phyloP scores from a whole-genome alignment of 2,888 invertebrate species.

The Scaptomyza cyrtandrae region DNA sequence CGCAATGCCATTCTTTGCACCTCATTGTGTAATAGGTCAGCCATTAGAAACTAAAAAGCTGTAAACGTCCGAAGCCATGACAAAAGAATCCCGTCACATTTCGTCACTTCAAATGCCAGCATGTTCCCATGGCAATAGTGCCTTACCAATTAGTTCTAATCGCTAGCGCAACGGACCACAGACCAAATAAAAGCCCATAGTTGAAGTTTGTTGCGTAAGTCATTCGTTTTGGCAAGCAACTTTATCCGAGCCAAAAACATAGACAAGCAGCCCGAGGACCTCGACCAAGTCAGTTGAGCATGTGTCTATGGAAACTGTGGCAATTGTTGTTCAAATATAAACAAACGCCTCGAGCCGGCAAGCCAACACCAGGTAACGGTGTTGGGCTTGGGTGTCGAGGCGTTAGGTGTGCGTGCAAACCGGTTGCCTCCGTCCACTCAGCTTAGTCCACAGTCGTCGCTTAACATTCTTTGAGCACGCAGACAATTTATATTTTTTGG shows the following conservation, averaged over 20 bases:
- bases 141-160: conserved; percentile 51
- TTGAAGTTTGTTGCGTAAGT: conserved; percentile 72
- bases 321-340: conserved; percentile 75
- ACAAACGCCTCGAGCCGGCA: conserved; percentile 54
- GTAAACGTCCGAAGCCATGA: background rate
- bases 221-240: conserved; percentile 52
- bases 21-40: background rate
- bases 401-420: conserved; percentile 51
- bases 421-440: conserved; percentile 51
- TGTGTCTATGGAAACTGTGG: conserved; percentile 75
- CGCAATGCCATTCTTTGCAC: no score
- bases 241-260: conserved; percentile 16
- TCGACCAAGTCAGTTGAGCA: conserved; percentile 26
- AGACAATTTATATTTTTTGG: conserved; percentile 9
- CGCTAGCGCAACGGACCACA: conserved; percentile 12
- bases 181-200: conserved; percentile 23
- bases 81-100: conserved; percentile 42
- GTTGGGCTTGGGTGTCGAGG: conserved; percentile 45
- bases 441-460: conserved; percentile 34
- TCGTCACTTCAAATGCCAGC: conserved; percentile 41
- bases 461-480: conserved; percentile 62
- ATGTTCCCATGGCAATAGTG: conserved; percentile 36
- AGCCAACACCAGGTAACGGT: conserved; percentile 52
- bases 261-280: conserved; percentile 47
- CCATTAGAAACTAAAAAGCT: background rate